Base-by-base conservation (phyloP, 1,140 invertebrate genomes). In the Drosophila tani region DNA sequence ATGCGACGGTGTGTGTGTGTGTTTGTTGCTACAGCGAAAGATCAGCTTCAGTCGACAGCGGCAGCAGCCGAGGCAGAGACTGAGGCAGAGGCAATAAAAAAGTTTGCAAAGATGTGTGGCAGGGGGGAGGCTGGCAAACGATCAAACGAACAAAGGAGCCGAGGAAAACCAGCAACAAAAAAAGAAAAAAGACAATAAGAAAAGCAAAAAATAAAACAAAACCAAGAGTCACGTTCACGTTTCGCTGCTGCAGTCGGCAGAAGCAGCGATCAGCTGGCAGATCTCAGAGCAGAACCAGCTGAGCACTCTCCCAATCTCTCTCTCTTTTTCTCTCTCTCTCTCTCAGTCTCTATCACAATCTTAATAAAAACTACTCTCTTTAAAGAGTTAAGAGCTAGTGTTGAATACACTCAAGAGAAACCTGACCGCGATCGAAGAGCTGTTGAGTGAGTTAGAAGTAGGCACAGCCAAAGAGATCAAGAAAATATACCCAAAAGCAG, bases 111-210 rank as follows among this genome's bases (percentile, higher is more conserved):
- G 21, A 35, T 43, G 49, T 9, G 38, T 35, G n/a, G 17, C 12
- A 9, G 51, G 24, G 32, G 35, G 66, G 49, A 43, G 62, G 70
- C 58, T 71, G 71, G 65, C 79, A 79, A 79, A 56, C 71, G 81
- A 84, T 80, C 77, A 58, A 49, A 19, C 57, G 65, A 84, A 84
- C 81, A 84, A 84, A 84, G 82, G 67, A 84, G 68, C 66, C 63
- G 62, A 32, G 55, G 21, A 51, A 70, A 51, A 51, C 21, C 49
- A 35, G 17, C 29, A 38, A 65, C 49, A 65, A 50, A 59, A 62
- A 40, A n/a, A 45, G 59, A 60, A 55, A 47, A 51, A 46, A 40
- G 15, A 65, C 29, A 57, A 49, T 14, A 35, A 50, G 70, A 66
- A 76, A 46, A 47, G 57, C 14, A 55, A 53, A 58, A 65, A 35